Evolutionary conservation across 2,888 invertebrate species (phyloP), one percentile per base, ranked within the genome.

Genomic region (Orthosia incerta): DNA sequence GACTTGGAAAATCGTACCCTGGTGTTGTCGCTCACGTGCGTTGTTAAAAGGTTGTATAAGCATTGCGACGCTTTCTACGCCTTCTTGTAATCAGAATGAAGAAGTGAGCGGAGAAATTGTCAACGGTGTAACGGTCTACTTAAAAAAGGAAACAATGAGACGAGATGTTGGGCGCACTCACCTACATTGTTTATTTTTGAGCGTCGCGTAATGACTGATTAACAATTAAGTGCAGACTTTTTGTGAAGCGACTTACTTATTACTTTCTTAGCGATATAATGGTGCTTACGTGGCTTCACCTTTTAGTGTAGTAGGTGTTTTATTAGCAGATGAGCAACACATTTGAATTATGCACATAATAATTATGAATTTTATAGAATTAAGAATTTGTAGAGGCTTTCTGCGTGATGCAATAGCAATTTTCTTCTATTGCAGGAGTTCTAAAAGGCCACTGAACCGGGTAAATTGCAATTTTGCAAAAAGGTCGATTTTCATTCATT

Each of bases 61-160:
- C 91, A 90, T 86, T 90, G 91, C 86, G 89, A 90, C 94, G 92
- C 95, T 95, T 95, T 95, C 95, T 95, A 95, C 92, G 86, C 86
- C 89, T 91, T 92, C 90, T 91, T 91, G 90, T 91, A 91, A 93
- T 91, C 93, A 91, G 91, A 94, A 93, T 94, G 91, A 93, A 94
- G 93, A 94, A 94, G 93, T 94, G 94, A 95, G 86, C 91, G 94
- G 95, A 94, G 95, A 95, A 94, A 94, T 95, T 94, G 91, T 89
- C 91, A 92, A 90, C 86, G 89, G 89, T 89, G 90, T 94, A 93
- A 92, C 93, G 93, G 93, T 92, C 88, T 77, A 85, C 78, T 90
- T 87, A 88, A 89, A 91, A 92, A 93, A 91, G 87, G 87, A 91
- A 91, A 90, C 89, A 92, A 93, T 90, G 87, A 91, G 91, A 89